Evolutionary conservation across 2,113 vertebrate species (phyloP), one percentile per base, ranked within the genome.

Genomic region (Cyanoliseus patagonus): DNA sequence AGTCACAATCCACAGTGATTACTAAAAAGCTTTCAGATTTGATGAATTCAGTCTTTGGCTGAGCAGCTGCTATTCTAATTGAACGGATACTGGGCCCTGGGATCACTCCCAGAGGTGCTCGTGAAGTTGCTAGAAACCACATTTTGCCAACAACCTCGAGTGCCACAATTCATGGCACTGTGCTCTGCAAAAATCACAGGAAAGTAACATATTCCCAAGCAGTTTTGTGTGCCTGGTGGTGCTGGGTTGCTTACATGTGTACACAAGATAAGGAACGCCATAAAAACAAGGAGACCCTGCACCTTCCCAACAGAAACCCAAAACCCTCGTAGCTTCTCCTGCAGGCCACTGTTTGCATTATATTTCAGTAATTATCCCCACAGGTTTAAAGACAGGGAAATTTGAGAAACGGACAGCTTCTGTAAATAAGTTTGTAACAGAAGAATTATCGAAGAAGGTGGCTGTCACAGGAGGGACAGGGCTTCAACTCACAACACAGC

Each of bases 121-220:
- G 3, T 13, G 33, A 37, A 4, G 0, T 16, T 74, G 66, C 55
- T 24, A 47, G 79, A 77, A 69, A 41, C 59, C 4, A 5, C 4
- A 2, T 20, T 42, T 46, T 63, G 67, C 63, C 85, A 75, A 25
- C 10, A 94, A 49, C 59, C 55, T 49, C 0, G 1, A 19, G 9
- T 11, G 35, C 31, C 3, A 4, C 41, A 3, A 16, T 24, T 61
- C 0, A 0, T 8, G 47, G 63, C 70, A 37, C 53, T 24, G 42
- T 14, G 51, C 69, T 86, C 42, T 11, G 15, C 61, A 63, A 49
- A 53, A 70, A 51, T 10, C 42, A 55, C 2, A 0, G 33, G 52
- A 11, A 53, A 27, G 28, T 3, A 20, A 0, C 0, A 1, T 17
- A 39, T 63, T 61, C 39, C 68, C 39, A 51, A 31, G 74, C 51